Evolutionary conservation across 2,888 invertebrate species (phyloP), one percentile per base, ranked within the genome.

Genomic region (Blastobasis adustella): DNA sequence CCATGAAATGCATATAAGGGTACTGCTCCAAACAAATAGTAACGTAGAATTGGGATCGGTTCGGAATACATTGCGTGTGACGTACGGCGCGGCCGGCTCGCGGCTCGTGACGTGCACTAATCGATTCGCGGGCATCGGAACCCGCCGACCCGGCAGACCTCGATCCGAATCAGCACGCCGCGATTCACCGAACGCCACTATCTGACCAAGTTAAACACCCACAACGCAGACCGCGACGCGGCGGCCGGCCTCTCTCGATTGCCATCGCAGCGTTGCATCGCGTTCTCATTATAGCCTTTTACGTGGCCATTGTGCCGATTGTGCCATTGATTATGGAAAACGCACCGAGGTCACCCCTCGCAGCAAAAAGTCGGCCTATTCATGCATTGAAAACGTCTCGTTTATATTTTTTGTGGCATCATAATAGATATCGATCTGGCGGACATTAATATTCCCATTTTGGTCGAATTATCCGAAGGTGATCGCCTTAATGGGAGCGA

Each of bases 81-180:
- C 63, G 61, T 59, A 59, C 65, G 66, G 61, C 60, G 63, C 66
- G 68, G 67, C 73, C 67, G 61, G 61, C 65, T 51, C 60, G 65
- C 67, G 69, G 67, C 73, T 77, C 73, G 73, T 75, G 71, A 71
- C 64, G 69, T 58, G 62, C 67, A 66, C 65, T 76, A 72, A 76
- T 81, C 74, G 75, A 79, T 74, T 68, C 70, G 65, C 69, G 64
- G 73, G 71, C 67, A 69, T 73, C 69, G 66, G 68, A 71, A 68
- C 73, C 67, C 62, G 67, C 66, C 78, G 77, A 78, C 76, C 76
- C 71, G 72, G 67, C 65, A 79, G 71, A 76, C 81, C 80, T 80
- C 82, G 78, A 82, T 82, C 76, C 76, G 73, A 82, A 82, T 82
- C 81, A 77, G 79, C 69, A 77, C 79, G 77, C 71, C 72, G 73